Percentiles rank a stretch among this genome's conserved stretches.
Evolutionary conservation across 2,113 vertebrate species (phyloP).

Genomic region (Brevimyrus niger): DNA sequence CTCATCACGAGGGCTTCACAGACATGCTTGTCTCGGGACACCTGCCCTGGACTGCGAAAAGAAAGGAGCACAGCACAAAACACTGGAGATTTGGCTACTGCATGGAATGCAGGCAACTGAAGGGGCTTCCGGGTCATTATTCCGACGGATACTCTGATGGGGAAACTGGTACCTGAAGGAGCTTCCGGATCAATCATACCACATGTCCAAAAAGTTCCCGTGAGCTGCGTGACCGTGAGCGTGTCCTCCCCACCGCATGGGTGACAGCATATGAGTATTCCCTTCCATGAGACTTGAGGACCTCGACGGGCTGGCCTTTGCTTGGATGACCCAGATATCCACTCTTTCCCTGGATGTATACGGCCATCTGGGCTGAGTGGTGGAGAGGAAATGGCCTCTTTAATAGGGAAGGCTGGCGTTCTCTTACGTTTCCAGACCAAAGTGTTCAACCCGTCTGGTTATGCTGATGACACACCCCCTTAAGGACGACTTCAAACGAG

Average conservation of each 20-base stretch:
- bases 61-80: not conserved
- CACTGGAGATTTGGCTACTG: no score
- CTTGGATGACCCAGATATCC: slow-evolving; percentile 1
- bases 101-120: no score
- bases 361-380: not conserved
- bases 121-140: no score
- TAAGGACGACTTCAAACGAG: not conserved
- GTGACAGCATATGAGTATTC: not conserved
- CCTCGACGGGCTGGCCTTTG: not conserved
- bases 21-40: not conserved
- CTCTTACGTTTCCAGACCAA: not conserved
- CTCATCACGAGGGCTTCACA: not conserved
- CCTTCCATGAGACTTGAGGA: not conserved
- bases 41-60: not conserved
- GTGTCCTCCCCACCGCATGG: not conserved
- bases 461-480: not conserved
- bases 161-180: not conserved
- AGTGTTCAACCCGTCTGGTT: not conserved
- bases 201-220: not conserved
- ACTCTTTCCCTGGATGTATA: not conserved
- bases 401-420: not conserved
- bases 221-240: not conserved
- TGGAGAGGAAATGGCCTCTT: not conserved
- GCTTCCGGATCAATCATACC: not conserved
- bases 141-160: no score